Conservation (phyloP, 2,113 vertebrate genomes). For the Nycticorax nycticorax region DNA sequence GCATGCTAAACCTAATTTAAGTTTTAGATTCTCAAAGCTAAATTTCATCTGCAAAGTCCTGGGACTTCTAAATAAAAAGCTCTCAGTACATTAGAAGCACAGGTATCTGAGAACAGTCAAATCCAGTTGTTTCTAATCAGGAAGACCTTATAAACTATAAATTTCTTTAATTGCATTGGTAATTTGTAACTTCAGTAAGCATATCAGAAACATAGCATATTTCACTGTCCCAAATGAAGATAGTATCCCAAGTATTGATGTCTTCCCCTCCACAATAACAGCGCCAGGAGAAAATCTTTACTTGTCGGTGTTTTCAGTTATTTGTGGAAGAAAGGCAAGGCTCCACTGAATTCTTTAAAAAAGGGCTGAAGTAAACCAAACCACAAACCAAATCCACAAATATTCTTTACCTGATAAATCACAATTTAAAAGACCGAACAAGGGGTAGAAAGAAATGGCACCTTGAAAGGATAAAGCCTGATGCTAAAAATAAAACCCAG, state of each 20-base stretch:
- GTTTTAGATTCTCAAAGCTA: neutral
- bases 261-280: neutral
- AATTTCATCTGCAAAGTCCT: neutral
- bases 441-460: neutral
- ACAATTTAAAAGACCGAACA: neutral
- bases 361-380: neutral
- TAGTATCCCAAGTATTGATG: neutral
- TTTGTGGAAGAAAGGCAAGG: neutral
- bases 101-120: neutral
- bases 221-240: neutral
- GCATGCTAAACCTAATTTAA: neutral
- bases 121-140: neutral
- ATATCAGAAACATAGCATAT: neutral
- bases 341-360: neutral
- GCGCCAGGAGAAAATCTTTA: neutral
- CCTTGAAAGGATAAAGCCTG: neutral
- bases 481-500: neutral
- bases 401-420: neutral
- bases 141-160: neutral
- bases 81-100: neutral
- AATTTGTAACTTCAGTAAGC: neutral
- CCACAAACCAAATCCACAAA: neutral
- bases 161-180: conserved; percentile 70
- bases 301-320: neutral
- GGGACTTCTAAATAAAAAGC: neutral